Conservation (phyloP, 2,113 vertebrate species). For the Addax nasomaculatus region DNA sequence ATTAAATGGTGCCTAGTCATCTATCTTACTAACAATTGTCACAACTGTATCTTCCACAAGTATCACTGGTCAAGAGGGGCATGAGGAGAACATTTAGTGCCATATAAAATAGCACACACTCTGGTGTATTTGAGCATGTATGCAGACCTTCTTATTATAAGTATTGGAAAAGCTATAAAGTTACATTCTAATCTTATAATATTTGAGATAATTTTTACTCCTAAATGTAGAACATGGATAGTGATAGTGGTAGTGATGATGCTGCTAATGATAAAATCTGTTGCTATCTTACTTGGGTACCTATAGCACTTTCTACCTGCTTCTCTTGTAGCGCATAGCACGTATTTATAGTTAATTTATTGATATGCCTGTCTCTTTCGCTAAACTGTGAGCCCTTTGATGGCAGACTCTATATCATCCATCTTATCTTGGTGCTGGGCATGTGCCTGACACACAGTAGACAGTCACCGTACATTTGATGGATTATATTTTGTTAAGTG, state of each 20-base stretch:
- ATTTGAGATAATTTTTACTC: neutral
- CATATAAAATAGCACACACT: neutral
- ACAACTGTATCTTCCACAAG: neutral
- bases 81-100: neutral
- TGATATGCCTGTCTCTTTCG: neutral
- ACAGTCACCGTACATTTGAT: neutral
- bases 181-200: neutral
- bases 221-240: neutral
- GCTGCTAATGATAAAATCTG: neutral
- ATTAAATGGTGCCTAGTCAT: neutral
- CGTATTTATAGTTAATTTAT: neutral
- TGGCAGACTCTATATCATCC: neutral
- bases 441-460: neutral
- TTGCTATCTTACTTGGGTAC: neutral
- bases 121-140: neutral
- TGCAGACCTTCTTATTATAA: neutral
- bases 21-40: neutral
- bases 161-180: neutral
- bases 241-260: neutral
- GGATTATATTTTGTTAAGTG: slow-evolving; percentile 27
- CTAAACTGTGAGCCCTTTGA: neutral
- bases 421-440: neutral
- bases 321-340: neutral
- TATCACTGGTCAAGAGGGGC: neutral
- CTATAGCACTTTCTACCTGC: neutral